Base-by-base conservation (phyloP, 2,797 vertebrate genomes). In the Malurus splendens region DNA sequence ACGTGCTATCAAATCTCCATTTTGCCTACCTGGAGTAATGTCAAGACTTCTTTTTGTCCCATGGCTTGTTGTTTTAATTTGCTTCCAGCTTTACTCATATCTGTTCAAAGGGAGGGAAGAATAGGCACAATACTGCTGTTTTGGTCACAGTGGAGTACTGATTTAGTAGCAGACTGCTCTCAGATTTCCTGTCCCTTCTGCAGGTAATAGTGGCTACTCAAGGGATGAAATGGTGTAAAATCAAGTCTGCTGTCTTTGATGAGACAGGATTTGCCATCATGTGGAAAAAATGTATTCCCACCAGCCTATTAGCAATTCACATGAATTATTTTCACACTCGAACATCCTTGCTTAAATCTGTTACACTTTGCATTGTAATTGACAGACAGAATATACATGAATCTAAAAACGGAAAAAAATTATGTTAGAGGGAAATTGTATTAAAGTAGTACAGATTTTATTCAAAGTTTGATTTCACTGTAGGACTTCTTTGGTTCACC, bases 401-500 rank as follows among this genome's bases (percentile, higher is more conserved):
- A 88, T 73, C 66, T 77, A 66, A 89, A 78, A 89, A 23, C 41
- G 76, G 55, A 13, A 15, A 24, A 64, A 89, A 82, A 42, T 5
- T 6, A 59, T 73, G 45, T 67, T 57, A 51, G 70, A 80, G 32
- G 64, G 62, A 93, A 93, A 73, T 54, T 57, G 52, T 92, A 41
- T 78, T 55, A 38, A 72, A 52, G 30, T 83, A 87, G 50, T 74
- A 70, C 52, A 65, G 45, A 72, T 78, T 85, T 82, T 86, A 80
- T 56, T 93, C 57, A 76, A 84, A 76, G 30, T 84, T 85, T 79
- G 66, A 86, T 89, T 93, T 92, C 84, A 93, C 76, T 84, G 82
- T 75, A 94, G 80, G 79, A 93, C 86, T 90, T 94, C 70, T 82
- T 82, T 79, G 82, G 89, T 83, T 90, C 67, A 90, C 87, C 78